A percentile compares a stretch with the other conserved stretches of the same genome.
Evolutionary conservation across 2,888 invertebrate genomes (phyloP).

Genomic region (Adineta ricciae): DNA sequence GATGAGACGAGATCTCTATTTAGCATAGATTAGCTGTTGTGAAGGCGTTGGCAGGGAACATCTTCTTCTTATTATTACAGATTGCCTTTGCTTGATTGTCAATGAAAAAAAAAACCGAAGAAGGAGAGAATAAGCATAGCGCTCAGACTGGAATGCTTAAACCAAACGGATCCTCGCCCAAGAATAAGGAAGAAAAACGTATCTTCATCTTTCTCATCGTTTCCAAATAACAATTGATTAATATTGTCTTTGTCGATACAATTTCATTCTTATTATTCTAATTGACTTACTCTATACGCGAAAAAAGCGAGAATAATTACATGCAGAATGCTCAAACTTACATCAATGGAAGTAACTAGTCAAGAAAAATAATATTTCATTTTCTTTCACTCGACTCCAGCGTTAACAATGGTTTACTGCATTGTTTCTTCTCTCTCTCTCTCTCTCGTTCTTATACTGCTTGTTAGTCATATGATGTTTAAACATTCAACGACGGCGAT

Average conservation of each 20-base stretch:
- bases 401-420: neutral
- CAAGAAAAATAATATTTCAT: neutral
- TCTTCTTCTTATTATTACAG: neutral
- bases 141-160: neutral
- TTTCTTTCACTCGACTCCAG: neutral
- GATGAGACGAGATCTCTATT: neutral
- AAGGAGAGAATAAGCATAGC: neutral
- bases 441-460: no score
- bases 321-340: no score
- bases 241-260: no score
- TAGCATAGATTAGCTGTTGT: neutral
- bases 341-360: no score
- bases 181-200: neutral
- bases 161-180: neutral
- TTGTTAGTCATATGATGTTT: no score
- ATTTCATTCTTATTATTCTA: neutral
- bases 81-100: neutral
- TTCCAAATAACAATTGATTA: neutral
- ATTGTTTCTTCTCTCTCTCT: neutral
- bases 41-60: neutral
- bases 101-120: neutral
- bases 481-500: no score
- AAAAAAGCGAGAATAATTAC: no score
- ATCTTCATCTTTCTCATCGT: neutral
- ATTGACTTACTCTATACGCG: no score